Evolutionary conservation across 2,797 vertebrate species (phyloP).

Genomic region (Fistularia commersonii): DNA sequence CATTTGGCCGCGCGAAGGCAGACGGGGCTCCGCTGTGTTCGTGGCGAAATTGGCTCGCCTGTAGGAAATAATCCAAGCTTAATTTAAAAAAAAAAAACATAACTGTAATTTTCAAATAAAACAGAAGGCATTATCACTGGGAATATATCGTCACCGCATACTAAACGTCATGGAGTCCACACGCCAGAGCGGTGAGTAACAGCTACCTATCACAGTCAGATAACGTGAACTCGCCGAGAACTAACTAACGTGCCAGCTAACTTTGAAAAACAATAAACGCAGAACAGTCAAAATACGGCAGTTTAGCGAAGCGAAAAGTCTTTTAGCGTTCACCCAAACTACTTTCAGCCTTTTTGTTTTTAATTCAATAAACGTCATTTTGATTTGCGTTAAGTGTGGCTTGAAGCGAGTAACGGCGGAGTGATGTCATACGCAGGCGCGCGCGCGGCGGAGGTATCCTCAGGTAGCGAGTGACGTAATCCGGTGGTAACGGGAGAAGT

Average conservation of each 20-base stretch:
- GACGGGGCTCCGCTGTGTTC: slow-evolving; percentile 13
- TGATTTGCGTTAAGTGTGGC: no score
- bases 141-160: not conserved
- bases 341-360: no score
- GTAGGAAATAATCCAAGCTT: not conserved
- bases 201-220: not conserved
- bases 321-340: no score
- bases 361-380: no score
- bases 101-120: slow-evolving; percentile 27
- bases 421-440: slow-evolving; percentile 46
- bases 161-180: slow-evolving; percentile 49
- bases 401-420: slow-evolving; percentile 13
- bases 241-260: no score
- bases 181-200: slow-evolving; percentile 57
- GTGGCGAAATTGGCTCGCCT: slow-evolving; percentile 17
- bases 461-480: slow-evolving; percentile 64
- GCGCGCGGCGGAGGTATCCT: not conserved
- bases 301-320: no score
- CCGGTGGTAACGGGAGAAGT: slow-evolving; percentile 40
- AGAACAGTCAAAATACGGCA: no score
- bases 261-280: no score
- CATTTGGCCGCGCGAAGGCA: slow-evolving; percentile 32
- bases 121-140: slow-evolving; percentile 20
- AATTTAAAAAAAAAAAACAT: not conserved
- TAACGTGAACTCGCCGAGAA: no score